These are phyloP conservation scores for Hyphantria cunea DNA, from an alignment of 1,140 invertebrate genomes.

Conservation along the genomic window DNA sequence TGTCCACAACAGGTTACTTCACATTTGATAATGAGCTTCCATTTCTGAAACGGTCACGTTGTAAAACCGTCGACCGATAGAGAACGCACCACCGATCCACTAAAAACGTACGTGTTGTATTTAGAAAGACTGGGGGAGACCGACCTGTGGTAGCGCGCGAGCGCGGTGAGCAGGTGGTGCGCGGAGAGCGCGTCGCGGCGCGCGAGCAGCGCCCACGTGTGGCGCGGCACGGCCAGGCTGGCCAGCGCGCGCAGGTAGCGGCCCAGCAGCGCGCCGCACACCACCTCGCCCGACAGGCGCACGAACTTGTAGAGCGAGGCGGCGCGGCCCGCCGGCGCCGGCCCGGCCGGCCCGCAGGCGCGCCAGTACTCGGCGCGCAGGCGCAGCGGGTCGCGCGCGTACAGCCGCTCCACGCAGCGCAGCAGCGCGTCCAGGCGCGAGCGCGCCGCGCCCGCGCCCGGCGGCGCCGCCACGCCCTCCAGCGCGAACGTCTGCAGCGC, in stretches of 20 bases:
- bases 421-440: conserved; percentile 93
- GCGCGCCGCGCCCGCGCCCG: conserved; percentile 86
- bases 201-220: conserved; percentile 94
- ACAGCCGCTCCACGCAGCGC: conserved; percentile 89
- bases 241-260: conserved; percentile 94
- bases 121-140: too few species aligned
- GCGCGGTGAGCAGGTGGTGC: conserved; percentile 88
- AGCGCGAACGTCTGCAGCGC: conserved; percentile 90
- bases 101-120: too few species aligned
- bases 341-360: conserved; percentile 80
- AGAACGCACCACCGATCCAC: too few species aligned
- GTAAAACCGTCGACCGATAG: too few species aligned
- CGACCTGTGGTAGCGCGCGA: conserved; percentile 90
- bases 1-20: too few species aligned
- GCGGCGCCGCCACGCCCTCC: conserved; percentile 91
- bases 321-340: conserved; percentile 77
- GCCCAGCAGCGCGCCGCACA: conserved; percentile 92
- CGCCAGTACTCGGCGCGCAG: conserved; percentile 93
- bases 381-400: conserved; percentile 87
- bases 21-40: too few species aligned
- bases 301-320: conserved; percentile 96
- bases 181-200: conserved; percentile 82
- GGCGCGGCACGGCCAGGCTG: conserved; percentile 90
- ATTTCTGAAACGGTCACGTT: too few species aligned
- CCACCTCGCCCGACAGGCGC: conserved; percentile 91